Evolutionary conservation across 2,113 vertebrate species (phyloP), one percentile per base, ranked within the genome.

Genomic region (Gallinago undulata): DNA sequence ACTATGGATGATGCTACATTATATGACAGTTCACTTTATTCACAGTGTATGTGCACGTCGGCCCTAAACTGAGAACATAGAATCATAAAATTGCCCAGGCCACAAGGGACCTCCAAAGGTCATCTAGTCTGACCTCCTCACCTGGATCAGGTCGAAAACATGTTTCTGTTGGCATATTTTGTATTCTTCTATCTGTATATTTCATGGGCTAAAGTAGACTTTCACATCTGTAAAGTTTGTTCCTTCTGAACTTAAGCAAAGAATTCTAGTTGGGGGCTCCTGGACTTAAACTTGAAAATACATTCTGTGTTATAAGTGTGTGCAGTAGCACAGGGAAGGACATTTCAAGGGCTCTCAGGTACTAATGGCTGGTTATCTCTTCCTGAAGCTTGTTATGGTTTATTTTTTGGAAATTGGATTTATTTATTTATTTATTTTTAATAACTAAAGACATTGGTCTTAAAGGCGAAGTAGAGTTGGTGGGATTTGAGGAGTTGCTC

Each of bases 41-140:
- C 31, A 3, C 4, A 1, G 13, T 12, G 1, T 47, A 13, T 68
- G 18, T 3, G 7, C n/a, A 2, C 1, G 0, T 33, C 74, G 6
- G 30, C 73, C n/a, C 3, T 77, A 18, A 78, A 84, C 41, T 6
- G 41, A 43, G 15, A 43, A 43, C 41, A 16, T 43, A 43, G 5
- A 43, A 43, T 43, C 41, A 43, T 43, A 43, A 43, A 43, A 3
- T 43, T 15, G 41, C 5, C 41, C 41, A 43, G 5, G 41, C 15
- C 15, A 15, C 14, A 43, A 43, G 41, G 41, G 41, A 43, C 41
- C 41, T 43, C 41, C 15, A 43, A 43, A 43, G 14, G 41, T 43
- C 41, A 43, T 43, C 41, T 43, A 43, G 14, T 43, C 41, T 43
- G 41, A 43, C 41, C 41, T 43, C 41, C 14, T 14, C 41, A 43